Base-by-base conservation (phyloP, 2,113 vertebrate species). In the Indicator indicator region DNA sequence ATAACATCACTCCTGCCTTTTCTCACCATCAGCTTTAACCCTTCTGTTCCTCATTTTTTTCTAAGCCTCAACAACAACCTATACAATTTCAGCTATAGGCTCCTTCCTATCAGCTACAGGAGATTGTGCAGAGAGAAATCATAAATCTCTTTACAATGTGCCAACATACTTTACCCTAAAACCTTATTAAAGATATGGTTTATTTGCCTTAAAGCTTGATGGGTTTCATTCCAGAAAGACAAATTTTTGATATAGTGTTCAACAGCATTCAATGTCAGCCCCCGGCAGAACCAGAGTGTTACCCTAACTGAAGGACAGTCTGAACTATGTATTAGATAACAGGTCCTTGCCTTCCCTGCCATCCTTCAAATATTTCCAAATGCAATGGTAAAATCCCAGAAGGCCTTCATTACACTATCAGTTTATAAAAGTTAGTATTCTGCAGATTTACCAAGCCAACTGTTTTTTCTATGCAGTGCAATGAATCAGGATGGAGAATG, bases 401-500 rank as follows among this genome's bases (percentile, higher is more conserved):
- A 65, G 50, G 23, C 23, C 42, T 74, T 58, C 60, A 32, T 10
- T 27, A 65, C 18, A 65, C 23, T 32, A 62, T 9, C 40, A 36
- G 16, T 7, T 88, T 52, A 32, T 30, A 76, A 60, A 0, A 86
- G 12, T 7, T 42, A 50, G 5, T 11, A 65, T 46, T n/a, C 68
- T 63, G 59, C 24, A 55, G 44, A 44, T 24, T 1, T 65, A 89
- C 3, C 38, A 78, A 77, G 23, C 27, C 60, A 80, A 46, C 7
- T 48, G 6, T n/a, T 81, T 64, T 77, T 86, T 11, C 10, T 75
- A 24, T 33, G 28, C 15, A 16, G 15, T 59, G 36, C 23, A n/a
- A 8, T 24, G 32, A 63, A 60, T 33, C 5, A 54, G 33, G n/a
- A 52, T 30, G 62, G 54, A 77, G 42, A 42, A 2, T 0, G 0